phyloP scores from a whole-genome alignment of 2,797 vertebrate species.

The Serranus cabrilla region DNA sequence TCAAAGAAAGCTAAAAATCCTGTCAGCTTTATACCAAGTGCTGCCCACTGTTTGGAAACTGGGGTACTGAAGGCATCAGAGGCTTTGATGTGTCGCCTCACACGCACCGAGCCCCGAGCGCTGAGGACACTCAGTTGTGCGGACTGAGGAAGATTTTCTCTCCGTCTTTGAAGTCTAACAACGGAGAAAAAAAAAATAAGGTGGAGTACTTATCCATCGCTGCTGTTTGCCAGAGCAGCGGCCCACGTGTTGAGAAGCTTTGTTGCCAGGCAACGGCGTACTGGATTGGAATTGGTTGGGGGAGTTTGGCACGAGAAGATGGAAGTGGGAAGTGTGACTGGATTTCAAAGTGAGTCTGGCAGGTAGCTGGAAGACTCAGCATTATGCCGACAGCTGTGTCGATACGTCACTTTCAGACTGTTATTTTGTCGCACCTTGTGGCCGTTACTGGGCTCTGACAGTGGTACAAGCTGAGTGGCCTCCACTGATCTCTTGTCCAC shows the following conservation, averaged over 20 bases:
- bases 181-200: constrained; percentile 56
- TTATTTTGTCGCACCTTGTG: constrained; percentile 31
- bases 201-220: constrained; percentile 50
- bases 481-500: constrained; percentile 38
- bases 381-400: constrained; percentile 55
- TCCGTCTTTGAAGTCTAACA: constrained; percentile 54
- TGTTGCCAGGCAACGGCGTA: constrained; percentile 84
- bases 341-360: constrained; percentile 58
- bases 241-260: constrained; percentile 72
- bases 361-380: constrained; percentile 63
- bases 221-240: constrained; percentile 52
- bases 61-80: constrained; percentile 12
- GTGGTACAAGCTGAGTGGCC: constrained; percentile 56
- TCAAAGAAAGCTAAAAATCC: constrained; percentile 51
- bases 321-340: constrained; percentile 49
- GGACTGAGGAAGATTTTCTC: constrained; percentile 26
- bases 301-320: constrained; percentile 66
- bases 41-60: constrained; percentile 2
- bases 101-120: constrained; percentile 2
- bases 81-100: constrained; percentile 61
- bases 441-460: constrained; percentile 64
- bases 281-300: constrained; percentile 74
- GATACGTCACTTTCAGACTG: constrained; percentile 45
- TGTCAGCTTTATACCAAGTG: constrained; percentile 13
- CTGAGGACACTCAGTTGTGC: constrained; percentile 18